Base-by-base conservation (phyloP, 2,797 vertebrate genomes). In the Trachurus trachurus region DNA sequence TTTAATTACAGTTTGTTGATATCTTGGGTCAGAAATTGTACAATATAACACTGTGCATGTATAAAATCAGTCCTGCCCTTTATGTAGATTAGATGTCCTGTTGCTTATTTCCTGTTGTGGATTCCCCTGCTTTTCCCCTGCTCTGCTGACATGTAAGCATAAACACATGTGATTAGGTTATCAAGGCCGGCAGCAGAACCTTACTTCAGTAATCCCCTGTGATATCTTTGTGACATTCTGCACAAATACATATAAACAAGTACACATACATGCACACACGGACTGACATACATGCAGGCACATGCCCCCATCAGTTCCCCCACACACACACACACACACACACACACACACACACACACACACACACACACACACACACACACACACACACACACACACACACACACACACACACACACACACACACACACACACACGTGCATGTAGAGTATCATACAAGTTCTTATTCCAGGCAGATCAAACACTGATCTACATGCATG, bases 401-500 rank as follows among this genome's bases (percentile, higher is more conserved):
- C 13, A 54, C 34, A 22, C 16, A 22, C 44, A 44, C 16, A n/a
- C n/a, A n/a, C n/a, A n/a, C n/a, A n/a, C n/a, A 39, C 22, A 66
- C 31, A 59, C 58, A 22, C 9, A 57, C 57, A 64, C 13, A 54
- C 34, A 22, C 16, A 22, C 44, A 44, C 16, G 2, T 47, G 9
- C 42, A 59, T 49, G 66, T 59, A n/a, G 3, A 58, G 31, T 37
- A 58, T 58, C 56, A 58, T n/a, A 58, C 10, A 44, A n/a, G 17
- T 80, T 92, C 69, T 75, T 69, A 62, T 85, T 88, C 47, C 73
- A 67, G 22, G 57, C 67, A 78, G 83, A 88, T 90, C 89, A 89
- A 85, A 91, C 85, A 78, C 59, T 74, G 75, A 65, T 84, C 76
- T 86, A 89, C 89, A 86, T 89, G 88, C 81, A 85, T 88, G 87